Percentiles rank a stretch among this genome's conserved stretches.
Conservation (phyloP, 2,888 invertebrate genomes). For the Lacanobia oleracea region DNA sequence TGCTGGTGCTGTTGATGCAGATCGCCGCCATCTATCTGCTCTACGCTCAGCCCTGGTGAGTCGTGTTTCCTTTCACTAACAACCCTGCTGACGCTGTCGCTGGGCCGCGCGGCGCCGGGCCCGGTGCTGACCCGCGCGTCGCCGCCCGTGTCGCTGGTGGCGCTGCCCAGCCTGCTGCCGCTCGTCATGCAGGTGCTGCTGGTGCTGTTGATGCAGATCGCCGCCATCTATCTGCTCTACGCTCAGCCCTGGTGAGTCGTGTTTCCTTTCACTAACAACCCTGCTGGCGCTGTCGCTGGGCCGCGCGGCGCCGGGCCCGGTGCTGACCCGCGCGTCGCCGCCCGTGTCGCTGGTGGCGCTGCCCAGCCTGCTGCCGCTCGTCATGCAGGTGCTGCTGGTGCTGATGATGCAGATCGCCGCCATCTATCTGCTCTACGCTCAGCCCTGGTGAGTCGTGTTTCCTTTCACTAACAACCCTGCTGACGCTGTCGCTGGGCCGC, state of each 20-base stretch:
- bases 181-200: conserved; percentile 92
- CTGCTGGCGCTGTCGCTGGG: conserved; percentile 94
- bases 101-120: conserved; percentile 93
- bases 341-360: conserved; percentile 93
- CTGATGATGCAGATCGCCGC: conserved; percentile 90
- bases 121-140: conserved; percentile 89
- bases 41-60: conserved; percentile 91
- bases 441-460: conserved; percentile 90
- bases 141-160: conserved; percentile 93
- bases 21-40: conserved; percentile 85
- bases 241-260: conserved; percentile 91
- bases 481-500: too few species aligned
- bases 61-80: conserved; percentile 85
- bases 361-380: conserved; percentile 92
- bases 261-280: conserved; percentile 90
- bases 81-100: conserved; percentile 93
- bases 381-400: conserved; percentile 92
- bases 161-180: conserved; percentile 92
- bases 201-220: conserved; percentile 91
- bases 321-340: conserved; percentile 91
- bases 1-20: conserved; percentile 90
- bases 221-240: conserved; percentile 83
- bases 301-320: conserved; percentile 91
- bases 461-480: too few species aligned
- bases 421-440: conserved; percentile 85